Conservation (phyloP, 2,888 invertebrate genomes). For the Trimorus sp. region DNA sequence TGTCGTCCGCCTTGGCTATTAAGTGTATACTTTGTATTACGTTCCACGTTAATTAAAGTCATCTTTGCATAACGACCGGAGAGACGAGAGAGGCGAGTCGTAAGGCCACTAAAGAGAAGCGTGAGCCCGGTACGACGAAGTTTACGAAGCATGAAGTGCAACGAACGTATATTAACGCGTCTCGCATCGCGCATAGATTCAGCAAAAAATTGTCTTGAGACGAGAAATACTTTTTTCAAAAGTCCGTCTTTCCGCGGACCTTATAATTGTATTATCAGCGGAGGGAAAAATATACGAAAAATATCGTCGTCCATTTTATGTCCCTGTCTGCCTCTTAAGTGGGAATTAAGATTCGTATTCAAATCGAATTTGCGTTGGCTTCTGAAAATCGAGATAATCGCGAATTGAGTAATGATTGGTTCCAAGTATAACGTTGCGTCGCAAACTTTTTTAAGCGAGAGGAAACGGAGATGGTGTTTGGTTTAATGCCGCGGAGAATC, state of each 20-base stretch:
- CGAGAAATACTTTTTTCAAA: constrained; percentile 44
- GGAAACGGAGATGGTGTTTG: background rate
- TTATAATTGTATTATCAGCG: constrained; percentile 38
- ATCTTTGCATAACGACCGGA: constrained; percentile 68
- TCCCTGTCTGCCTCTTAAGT: no score
- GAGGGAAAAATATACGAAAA: constrained; percentile 28
- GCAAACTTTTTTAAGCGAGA: background rate
- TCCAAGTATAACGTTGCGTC: background rate
- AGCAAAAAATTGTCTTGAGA: constrained; percentile 39
- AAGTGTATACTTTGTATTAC: constrained; percentile 56
- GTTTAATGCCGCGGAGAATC: constrained; percentile 6
- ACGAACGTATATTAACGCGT: constrained; percentile 63
- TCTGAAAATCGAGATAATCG: background rate
- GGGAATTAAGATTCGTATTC: background rate
- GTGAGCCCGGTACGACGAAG: constrained; percentile 52
- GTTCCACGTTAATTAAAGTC: constrained; percentile 69
- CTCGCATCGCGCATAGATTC: constrained; percentile 45
- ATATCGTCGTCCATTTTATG: background rate
- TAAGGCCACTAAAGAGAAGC: constrained; percentile 65
- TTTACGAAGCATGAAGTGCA: constrained; percentile 66
- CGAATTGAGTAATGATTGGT: background rate
- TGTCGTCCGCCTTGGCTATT: constrained; percentile 35
- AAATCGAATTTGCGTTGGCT: background rate
- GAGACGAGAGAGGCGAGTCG: constrained; percentile 55
- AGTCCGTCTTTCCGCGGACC: constrained; percentile 13